Conservation (phyloP, 37 sponge, comb jelly and placozoan species). For the Bolinopsis microptera region DNA sequence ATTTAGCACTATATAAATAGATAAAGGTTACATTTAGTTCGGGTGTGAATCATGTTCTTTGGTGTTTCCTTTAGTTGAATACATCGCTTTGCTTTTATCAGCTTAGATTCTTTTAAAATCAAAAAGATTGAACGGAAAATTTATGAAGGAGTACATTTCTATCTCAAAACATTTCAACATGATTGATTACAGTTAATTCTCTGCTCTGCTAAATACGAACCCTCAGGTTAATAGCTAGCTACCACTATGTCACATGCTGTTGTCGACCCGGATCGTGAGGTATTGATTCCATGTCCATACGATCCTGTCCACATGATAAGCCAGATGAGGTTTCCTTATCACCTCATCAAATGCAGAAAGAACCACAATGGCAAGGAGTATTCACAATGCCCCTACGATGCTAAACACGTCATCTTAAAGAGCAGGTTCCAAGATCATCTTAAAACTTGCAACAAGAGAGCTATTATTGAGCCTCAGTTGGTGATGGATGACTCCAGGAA, state of each 20-base stretch:
- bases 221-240: too few species aligned
- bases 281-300: slow-evolving; percentile 78
- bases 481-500: not conserved
- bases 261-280: slow-evolving; percentile 72
- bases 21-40: too few species aligned
- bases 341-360: slow-evolving; percentile 82
- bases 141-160: too few species aligned
- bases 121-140: too few species aligned
- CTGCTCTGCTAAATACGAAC: too few species aligned
- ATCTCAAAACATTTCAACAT: too few species aligned
- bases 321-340: slow-evolving; percentile 81
- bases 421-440: not conserved
- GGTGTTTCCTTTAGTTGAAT: too few species aligned
- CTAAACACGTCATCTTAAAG: not conserved
- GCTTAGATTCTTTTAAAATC: too few species aligned
- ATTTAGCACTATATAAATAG: too few species aligned
- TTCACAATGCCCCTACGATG: slow-evolving; percentile 32
- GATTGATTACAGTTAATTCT: too few species aligned
- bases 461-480: slow-evolving; percentile 49
- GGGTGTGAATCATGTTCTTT: too few species aligned
- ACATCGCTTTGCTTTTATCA: too few species aligned
- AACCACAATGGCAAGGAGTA: slow-evolving; percentile 58
- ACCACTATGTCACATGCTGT: slow-evolving; percentile 63
- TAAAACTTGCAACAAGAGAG: not conserved
- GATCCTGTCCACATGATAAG: slow-evolving; percentile 82